Evolutionary conservation across 2,888 invertebrate genomes (phyloP).

Genomic region (Himalopsyche kuldschensis): DNA sequence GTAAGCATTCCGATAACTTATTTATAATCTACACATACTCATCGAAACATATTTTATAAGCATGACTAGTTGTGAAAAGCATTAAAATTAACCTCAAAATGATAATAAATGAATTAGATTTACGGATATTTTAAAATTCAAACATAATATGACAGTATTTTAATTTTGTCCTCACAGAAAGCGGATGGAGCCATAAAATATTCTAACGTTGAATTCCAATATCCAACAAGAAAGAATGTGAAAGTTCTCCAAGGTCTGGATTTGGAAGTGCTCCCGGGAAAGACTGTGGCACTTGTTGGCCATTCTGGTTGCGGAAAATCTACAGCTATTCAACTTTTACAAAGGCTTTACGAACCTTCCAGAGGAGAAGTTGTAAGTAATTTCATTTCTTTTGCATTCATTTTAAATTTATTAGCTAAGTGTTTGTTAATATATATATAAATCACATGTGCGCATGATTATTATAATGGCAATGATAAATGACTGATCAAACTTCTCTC

Average conservation of each 20-base stretch:
- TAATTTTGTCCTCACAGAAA: conserved; percentile 47
- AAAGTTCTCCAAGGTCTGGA: conserved; percentile 59
- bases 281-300: conserved; percentile 70
- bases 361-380: conserved; percentile 51
- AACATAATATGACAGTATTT: background rate
- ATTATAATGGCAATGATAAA: no score
- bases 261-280: conserved; percentile 63
- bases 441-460: no score
- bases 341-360: conserved; percentile 77
- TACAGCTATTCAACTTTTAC: conserved; percentile 77
- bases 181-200: conserved; percentile 67
- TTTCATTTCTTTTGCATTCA: background rate
- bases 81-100: no score
- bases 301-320: conserved; percentile 82
- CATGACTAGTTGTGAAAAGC: no score
- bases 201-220: conserved; percentile 57
- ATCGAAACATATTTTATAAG: no score
- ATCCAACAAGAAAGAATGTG: conserved; percentile 59
- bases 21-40: no score
- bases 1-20: conserved; percentile 42
- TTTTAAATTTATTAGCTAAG: no score
- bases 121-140: no score
- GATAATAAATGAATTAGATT: no score
- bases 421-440: no score
- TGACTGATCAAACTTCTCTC: background rate